phyloP scores from a whole-genome alignment of 2,888 invertebrate species.

The Eumerus sabulonum region DNA sequence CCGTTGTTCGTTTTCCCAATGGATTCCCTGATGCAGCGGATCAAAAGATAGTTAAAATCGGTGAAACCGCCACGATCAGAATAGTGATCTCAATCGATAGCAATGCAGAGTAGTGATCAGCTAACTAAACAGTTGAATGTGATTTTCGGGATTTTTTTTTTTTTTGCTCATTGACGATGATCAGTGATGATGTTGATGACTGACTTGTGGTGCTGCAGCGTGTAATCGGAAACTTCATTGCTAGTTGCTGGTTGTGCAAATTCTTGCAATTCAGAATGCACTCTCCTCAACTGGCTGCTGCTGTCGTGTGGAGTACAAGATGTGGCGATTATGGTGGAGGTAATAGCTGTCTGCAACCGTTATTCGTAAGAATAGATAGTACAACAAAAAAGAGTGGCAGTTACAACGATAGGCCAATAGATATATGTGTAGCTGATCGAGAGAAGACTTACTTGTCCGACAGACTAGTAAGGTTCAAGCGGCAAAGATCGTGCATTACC shows the following conservation, averaged over 20 bases:
- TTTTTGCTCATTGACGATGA: constrained; percentile 33
- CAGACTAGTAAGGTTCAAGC: constrained; percentile 23
- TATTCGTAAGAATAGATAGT: constrained; percentile 55
- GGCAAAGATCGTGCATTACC: constrained; percentile 40
- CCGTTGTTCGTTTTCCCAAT: too few species aligned
- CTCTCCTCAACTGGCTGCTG: constrained; percentile 5
- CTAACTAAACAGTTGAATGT: constrained; percentile 35
- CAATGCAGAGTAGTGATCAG: constrained; percentile 4
- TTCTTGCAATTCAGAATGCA: constrained; percentile 46
- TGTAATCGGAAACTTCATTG: constrained; percentile 56
- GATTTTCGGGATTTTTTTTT: constrained; percentile 12
- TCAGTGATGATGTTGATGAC: constrained; percentile 54
- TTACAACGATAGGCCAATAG: constrained; percentile 27
- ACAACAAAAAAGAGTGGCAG: constrained; percentile 5
- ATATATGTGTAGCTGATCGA: too few species aligned
- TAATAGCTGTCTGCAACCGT: constrained; percentile 49
- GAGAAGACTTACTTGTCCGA: too few species aligned
- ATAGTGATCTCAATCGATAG: constrained; percentile 39
- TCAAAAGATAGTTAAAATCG: constrained; percentile 21
- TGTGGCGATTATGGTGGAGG: constrained; percentile 24
- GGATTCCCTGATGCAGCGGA: too few species aligned
- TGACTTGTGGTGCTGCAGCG: constrained; percentile 53
- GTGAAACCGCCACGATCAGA: constrained; percentile 19
- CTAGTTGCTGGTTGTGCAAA: constrained; percentile 49
- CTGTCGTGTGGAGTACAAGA: background rate